Conservation (phyloP, 1,140 invertebrate genomes). For the Scaptomyza pallida region DNA sequence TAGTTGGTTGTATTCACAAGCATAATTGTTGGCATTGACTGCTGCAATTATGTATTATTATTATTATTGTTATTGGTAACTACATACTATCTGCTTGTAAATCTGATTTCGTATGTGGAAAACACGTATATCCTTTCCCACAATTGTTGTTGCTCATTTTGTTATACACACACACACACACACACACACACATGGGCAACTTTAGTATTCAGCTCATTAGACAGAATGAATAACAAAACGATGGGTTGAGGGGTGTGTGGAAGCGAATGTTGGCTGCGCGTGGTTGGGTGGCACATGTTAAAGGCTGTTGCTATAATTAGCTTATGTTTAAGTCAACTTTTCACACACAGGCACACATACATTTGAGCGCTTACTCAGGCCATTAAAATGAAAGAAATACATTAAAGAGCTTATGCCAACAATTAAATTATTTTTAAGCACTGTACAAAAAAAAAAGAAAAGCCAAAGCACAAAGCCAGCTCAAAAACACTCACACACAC, state of each 20-base stretch:
- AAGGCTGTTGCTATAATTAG: constrained; percentile 55
- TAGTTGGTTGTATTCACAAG: no score
- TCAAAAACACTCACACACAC: constrained; percentile 17
- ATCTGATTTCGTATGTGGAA: not conserved
- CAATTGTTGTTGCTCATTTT: constrained; percentile 6
- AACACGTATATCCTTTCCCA: constrained; percentile 3
- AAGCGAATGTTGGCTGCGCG: not conserved
- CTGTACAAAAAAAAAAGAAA: constrained; percentile 1
- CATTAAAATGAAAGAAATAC: constrained; percentile 48
- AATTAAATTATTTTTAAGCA: constrained; percentile 79
- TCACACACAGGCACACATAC: not conserved
- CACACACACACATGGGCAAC: not conserved
- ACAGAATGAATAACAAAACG: constrained; percentile 1
- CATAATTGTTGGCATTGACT: not conserved
- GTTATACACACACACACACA: constrained; percentile 13
- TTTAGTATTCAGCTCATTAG: constrained; percentile 13
- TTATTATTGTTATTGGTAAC: not conserved
- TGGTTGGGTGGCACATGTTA: not conserved
- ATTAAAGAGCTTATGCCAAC: constrained; percentile 77
- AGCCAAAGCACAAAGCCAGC: constrained; percentile 42
- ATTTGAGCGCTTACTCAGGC: constrained; percentile 1
- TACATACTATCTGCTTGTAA: not conserved
- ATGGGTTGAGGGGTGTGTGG: not conserved
- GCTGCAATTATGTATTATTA: not conserved
- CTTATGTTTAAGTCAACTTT: constrained; percentile 50